Evolutionary conservation across 2,797 vertebrate species (phyloP).

Genomic region (Ctenopoma multispine): DNA sequence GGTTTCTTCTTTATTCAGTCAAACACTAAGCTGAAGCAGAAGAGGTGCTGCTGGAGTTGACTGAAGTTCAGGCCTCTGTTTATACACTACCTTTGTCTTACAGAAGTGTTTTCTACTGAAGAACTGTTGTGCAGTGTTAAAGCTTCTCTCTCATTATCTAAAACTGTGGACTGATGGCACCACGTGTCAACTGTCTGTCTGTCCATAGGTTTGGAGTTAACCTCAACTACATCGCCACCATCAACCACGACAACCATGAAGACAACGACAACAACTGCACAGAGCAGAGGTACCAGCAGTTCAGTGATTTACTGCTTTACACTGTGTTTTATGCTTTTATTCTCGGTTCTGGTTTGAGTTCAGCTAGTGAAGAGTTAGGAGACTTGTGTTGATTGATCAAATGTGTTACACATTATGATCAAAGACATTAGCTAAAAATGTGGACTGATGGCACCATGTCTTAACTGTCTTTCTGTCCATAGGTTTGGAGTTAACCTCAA

Average conservation of each 20-base stretch:
- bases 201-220: background rate
- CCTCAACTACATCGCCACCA: background rate
- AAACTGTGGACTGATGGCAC: background rate
- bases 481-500: background rate
- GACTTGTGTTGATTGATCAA: too few relatives aligned
- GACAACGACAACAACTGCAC: rapidly evolving
- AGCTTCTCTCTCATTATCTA: too few relatives aligned
- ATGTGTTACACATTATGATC: too few relatives aligned
- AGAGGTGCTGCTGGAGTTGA: too few relatives aligned
- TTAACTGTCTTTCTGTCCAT: background rate
- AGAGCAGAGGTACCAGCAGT: background rate
- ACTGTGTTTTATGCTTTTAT: constrained; percentile 17
- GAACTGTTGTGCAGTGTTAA: too few relatives aligned
- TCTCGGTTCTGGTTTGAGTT: constrained; percentile 16
- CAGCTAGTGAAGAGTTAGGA: too few relatives aligned
- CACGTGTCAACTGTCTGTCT: background rate
- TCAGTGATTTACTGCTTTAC: background rate
- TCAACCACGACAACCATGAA: background rate
- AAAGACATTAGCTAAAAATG: too few relatives aligned
- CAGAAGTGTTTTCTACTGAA: too few relatives aligned
- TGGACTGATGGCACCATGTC: background rate
- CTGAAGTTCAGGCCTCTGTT: too few relatives aligned
- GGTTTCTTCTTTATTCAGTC: too few relatives aligned
- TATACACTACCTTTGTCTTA: too few relatives aligned
- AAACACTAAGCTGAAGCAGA: too few relatives aligned